These are phyloP conservation scores for Forficula auricularia DNA, from an alignment of 1,140 invertebrate genomes.

Conservation along the genomic window DNA sequence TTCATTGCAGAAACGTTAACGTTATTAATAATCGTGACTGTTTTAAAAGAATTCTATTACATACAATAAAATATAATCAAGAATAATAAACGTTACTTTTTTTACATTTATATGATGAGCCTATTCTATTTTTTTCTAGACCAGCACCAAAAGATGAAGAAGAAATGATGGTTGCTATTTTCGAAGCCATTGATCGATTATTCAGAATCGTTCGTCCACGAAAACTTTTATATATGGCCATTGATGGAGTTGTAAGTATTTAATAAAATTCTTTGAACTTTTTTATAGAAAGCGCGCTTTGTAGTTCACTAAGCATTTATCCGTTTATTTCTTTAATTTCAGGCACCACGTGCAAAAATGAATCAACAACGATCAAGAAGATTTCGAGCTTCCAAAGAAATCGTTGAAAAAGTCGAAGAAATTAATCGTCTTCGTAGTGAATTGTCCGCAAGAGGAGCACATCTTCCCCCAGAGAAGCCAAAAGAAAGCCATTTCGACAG, in stretches of 20 bases:
- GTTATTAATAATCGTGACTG: too few species aligned
- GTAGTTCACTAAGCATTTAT: too few species aligned
- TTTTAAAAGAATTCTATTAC: too few species aligned
- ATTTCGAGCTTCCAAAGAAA: slow-evolving; percentile 93
- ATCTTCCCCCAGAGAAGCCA: slow-evolving; percentile 78
- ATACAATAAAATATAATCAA: too few species aligned
- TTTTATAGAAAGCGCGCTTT: too few species aligned
- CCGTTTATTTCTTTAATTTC: slow-evolving; percentile 12
- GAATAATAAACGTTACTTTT: too few species aligned
- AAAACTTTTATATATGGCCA: slow-evolving; percentile 96
- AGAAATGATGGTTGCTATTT: slow-evolving; percentile 99
- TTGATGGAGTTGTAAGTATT: slow-evolving; percentile 86
- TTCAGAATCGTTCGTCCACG: slow-evolving; percentile 89
- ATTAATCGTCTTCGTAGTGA: slow-evolving; percentile 61
- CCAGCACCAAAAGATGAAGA: slow-evolving; percentile 96
- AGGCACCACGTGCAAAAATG: slow-evolving; percentile 97
- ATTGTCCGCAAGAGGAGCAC: slow-evolving; percentile 52
- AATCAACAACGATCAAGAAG: slow-evolving; percentile 95
- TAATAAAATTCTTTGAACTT: too few species aligned
- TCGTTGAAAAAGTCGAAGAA: slow-evolving; percentile 73
- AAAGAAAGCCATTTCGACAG: slow-evolving; percentile 92
- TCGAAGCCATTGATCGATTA: slow-evolving; percentile 94
- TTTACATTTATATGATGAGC: too few species aligned
- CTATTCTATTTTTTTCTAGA: too few species aligned
- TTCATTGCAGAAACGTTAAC: too few species aligned